These are phyloP conservation scores for Apis laboriosa DNA, from an alignment of 1,140 invertebrate species.

Conservation along the genomic window DNA sequence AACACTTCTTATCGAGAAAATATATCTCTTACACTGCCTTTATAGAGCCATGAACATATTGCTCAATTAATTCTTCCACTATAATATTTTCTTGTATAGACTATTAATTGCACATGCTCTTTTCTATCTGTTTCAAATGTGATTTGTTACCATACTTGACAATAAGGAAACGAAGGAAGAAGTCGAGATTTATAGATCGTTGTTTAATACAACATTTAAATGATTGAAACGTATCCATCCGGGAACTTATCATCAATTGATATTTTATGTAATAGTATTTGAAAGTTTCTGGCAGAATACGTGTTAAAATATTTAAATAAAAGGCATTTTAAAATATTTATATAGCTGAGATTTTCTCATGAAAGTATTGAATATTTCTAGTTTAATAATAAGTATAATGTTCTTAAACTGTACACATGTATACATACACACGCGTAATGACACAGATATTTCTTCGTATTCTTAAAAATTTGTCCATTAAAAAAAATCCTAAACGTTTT, in stretches of 20 bases:
- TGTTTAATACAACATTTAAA: not conserved
- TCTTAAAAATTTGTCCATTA: not conserved
- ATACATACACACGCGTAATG: not conserved
- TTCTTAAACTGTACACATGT: not conserved
- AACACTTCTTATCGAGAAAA: constrained; percentile 33
- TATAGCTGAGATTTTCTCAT: constrained; percentile 18
- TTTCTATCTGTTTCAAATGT: constrained; percentile 55
- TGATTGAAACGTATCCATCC: not conserved
- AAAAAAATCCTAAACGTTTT: not conserved
- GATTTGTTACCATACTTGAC: constrained; percentile 57
- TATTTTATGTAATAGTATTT: not conserved
- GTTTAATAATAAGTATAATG: constrained; percentile 25
- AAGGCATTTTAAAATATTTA: constrained; percentile 18
- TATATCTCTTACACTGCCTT: constrained; percentile 61
- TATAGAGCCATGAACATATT: constrained; percentile 59
- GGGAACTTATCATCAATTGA: not conserved
- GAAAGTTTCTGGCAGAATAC: not conserved
- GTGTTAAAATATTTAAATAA: constrained; percentile 26
- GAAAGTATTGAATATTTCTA: constrained; percentile 30
- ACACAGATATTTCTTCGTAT: not conserved
- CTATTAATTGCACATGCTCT: constrained; percentile 32
- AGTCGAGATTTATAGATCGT: constrained; percentile 25
- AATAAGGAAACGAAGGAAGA: constrained; percentile 57
- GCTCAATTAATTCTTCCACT: constrained; percentile 66
- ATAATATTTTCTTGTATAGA: constrained; percentile 40